phyloP scores from a whole-genome alignment of 2,113 vertebrate genomes.

The Phalacrocorax carbo region DNA sequence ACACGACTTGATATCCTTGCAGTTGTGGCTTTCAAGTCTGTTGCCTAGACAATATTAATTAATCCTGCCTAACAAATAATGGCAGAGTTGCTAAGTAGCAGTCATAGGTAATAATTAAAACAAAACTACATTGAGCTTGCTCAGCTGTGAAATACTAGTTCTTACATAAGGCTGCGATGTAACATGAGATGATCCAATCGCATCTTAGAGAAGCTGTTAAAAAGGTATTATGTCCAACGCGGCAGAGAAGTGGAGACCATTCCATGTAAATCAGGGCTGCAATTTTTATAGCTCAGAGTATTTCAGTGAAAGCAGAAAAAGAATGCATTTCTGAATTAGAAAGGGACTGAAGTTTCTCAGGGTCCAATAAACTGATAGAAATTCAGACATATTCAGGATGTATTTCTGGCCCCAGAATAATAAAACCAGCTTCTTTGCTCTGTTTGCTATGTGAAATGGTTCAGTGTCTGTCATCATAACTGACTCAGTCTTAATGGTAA shows the following conservation, averaged over 20 bases:
- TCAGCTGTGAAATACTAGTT: neutral
- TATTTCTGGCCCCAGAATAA: neutral
- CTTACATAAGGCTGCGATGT: slow-evolving; percentile 16
- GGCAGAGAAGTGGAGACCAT: neutral
- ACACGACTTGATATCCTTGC: neutral
- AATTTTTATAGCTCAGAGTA: neutral
- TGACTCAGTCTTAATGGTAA: neutral
- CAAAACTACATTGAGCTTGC: neutral
- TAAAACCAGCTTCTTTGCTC: neutral
- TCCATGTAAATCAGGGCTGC: neutral
- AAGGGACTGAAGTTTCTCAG: neutral
- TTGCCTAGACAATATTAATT: slow-evolving; percentile 40
- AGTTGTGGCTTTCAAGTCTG: neutral
- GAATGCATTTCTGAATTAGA: neutral
- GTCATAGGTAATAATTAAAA: slow-evolving; percentile 34
- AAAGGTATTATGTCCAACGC: neutral
- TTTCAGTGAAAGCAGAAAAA: neutral
- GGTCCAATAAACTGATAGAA: neutral
- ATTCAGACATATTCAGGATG: neutral
- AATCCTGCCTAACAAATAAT: slow-evolving; percentile 50
- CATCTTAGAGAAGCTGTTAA: neutral
- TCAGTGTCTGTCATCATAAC: neutral
- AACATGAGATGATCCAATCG: neutral
- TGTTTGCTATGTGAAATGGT: neutral
- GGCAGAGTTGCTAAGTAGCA: slow-evolving; percentile 33